A percentile compares a stretch with the other conserved stretches of the same genome.
phyloP scores from a whole-genome alignment of 2,888 invertebrate species.

The Rhamphomyia laevipes region DNA sequence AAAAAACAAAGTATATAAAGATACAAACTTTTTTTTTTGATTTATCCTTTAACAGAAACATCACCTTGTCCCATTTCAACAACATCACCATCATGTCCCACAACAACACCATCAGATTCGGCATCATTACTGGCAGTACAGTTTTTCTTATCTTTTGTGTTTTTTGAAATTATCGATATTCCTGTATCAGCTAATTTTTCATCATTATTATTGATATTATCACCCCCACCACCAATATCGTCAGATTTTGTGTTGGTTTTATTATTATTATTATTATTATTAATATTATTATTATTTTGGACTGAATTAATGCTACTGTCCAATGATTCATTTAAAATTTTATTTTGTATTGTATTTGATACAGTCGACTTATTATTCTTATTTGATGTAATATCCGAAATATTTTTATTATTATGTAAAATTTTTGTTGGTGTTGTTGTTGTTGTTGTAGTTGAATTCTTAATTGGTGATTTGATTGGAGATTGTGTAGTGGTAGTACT shows the following conservation, averaged over 20 bases:
- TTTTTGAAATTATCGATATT: not conserved
- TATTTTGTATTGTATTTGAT: too few relatives aligned
- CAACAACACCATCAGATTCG: not conserved
- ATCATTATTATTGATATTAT: not conserved
- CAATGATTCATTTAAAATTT: too few relatives aligned
- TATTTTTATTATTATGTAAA: constrained; percentile 8
- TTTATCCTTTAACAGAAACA: constrained; percentile 11
- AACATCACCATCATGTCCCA: not conserved
- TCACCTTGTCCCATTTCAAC: constrained; percentile 13
- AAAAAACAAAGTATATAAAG: not conserved
- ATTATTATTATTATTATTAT: too few relatives aligned
- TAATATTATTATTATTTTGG: constrained; percentile 1
- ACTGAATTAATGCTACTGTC: not conserved
- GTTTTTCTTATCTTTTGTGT: constrained; percentile 10
- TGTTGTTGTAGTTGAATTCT: not conserved
- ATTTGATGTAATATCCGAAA: too few relatives aligned
- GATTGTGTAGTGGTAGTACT: not conserved
- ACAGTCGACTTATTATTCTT: not conserved
- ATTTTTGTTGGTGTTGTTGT: constrained; percentile 5
- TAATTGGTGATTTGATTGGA: constrained; percentile 3
- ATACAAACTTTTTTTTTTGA: not conserved
- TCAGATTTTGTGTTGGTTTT: not conserved
- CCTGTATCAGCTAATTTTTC: not conserved
- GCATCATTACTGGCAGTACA: constrained; percentile 7
- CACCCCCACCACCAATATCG: not conserved